These are phyloP conservation scores for Anastrepha ludens DNA, from an alignment of 1,140 invertebrate genomes.

Conservation along the genomic window DNA sequence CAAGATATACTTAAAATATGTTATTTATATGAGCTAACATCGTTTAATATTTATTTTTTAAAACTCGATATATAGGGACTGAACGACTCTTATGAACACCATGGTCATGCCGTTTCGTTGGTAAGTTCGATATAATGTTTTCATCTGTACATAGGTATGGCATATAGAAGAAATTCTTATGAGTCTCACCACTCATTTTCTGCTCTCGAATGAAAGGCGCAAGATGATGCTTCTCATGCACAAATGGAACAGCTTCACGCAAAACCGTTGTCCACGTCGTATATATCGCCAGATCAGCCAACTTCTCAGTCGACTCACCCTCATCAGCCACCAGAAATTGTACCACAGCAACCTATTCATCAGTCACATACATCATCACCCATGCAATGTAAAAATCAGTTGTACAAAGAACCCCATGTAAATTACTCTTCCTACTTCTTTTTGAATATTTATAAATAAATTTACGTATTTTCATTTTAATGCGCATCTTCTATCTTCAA, in stretches of 20 bases:
- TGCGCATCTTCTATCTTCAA: not conserved
- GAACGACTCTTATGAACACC: slow-evolving; percentile 37
- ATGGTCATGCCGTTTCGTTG: slow-evolving; percentile 17
- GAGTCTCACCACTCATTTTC: not conserved
- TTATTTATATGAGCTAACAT: not conserved
- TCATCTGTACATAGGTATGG: not conserved
- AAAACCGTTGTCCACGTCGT: not conserved
- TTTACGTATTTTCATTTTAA: not conserved
- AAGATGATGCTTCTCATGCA: slow-evolving; percentile 17
- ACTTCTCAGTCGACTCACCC: not conserved
- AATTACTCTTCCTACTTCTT: slow-evolving; percentile 53
- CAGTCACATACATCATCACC: slow-evolving; percentile 33
- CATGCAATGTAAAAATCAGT: slow-evolving; percentile 35
- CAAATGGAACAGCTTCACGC: not conserved
- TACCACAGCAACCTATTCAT: slow-evolving; percentile 23
- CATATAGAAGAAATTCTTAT: too few relatives aligned
- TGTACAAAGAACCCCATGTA: slow-evolving; percentile 50
- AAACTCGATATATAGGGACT: slow-evolving; percentile 36
- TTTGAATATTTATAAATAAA: slow-evolving; percentile 55
- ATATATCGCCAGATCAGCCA: not conserved
- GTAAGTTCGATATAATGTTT: slow-evolving; percentile 2
- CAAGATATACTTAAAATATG: not conserved
- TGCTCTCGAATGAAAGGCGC: not conserved
- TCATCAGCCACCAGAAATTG: slow-evolving; percentile 2
- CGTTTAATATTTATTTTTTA: not conserved